Conservation (phyloP, 2,797 vertebrate species). For the Sebastes ruberrimus region DNA sequence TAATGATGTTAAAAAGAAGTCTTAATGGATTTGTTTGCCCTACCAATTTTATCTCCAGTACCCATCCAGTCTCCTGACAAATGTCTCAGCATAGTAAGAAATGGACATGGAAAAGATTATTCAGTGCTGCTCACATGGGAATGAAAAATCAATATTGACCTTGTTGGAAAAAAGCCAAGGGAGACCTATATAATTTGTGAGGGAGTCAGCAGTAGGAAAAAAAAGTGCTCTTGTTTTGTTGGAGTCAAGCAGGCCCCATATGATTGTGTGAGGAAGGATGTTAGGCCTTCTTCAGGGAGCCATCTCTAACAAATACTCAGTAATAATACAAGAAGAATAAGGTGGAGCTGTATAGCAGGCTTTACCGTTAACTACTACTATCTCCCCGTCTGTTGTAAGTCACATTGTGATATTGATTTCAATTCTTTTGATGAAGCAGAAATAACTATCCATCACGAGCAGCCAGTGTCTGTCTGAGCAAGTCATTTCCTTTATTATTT, state of each 20-base stretch:
- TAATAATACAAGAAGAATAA: conserved; percentile 46
- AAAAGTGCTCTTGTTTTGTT: conserved; percentile 36
- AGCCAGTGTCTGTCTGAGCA: not conserved
- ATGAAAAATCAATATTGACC: conserved; percentile 75
- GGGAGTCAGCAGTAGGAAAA: conserved; percentile 53
- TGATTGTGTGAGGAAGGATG: conserved; percentile 6
- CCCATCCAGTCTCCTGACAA: conserved; percentile 55
- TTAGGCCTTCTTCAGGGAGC: conserved; percentile 21
- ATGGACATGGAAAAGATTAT: conserved; percentile 62
- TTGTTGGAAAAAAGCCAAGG: conserved; percentile 39
- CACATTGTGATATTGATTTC: not conserved
- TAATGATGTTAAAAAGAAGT: conserved; percentile 61
- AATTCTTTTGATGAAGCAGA: not conserved
- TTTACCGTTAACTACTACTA: conserved; percentile 6
- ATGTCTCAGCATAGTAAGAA: conserved; percentile 58
- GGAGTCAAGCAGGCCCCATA: conserved; percentile 15
- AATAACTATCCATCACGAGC: not conserved
- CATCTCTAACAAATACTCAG: conserved; percentile 46
- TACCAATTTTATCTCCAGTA: conserved; percentile 44
- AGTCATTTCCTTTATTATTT: not conserved
- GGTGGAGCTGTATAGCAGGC: conserved; percentile 1
- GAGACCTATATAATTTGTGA: conserved; percentile 60
- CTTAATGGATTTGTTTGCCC: conserved; percentile 65
- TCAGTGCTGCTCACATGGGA: conserved; percentile 55
- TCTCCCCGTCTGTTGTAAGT: not conserved